Evolutionary conservation across 2,113 vertebrate species (phyloP).

Genomic region (Hypocryptadius cinnamomeus): DNA sequence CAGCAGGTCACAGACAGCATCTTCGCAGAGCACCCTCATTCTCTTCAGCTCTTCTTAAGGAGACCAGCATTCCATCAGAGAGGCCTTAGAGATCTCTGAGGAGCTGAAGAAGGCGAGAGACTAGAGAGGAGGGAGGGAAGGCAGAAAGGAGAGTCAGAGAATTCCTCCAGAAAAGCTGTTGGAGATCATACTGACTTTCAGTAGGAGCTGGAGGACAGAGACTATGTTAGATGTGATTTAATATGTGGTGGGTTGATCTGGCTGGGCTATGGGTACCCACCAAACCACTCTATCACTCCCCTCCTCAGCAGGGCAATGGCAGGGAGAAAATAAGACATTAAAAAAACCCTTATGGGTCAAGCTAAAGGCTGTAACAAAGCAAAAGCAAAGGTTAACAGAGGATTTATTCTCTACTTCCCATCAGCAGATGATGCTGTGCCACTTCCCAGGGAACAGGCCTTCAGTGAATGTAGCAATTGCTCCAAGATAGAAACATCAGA

Average conservation of each 20-base stretch:
- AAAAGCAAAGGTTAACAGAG: background rate
- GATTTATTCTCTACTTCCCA: background rate
- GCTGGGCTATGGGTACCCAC: background rate
- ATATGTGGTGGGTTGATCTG: background rate
- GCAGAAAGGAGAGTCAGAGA: background rate
- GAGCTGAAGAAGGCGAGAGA: background rate
- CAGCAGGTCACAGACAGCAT: background rate
- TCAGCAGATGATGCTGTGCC: background rate
- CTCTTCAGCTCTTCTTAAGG: background rate
- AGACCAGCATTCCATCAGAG: background rate
- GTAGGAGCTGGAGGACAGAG: background rate
- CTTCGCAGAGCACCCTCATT: background rate
- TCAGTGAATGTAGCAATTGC: fast-evolving
- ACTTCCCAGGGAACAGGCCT: background rate
- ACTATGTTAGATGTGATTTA: background rate
- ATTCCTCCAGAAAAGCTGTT: background rate
- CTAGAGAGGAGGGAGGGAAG: background rate
- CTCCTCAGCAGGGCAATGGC: background rate
- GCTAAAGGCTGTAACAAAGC: background rate
- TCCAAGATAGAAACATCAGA: background rate
- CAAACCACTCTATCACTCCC: background rate
- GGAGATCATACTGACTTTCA: background rate
- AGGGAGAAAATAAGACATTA: background rate
- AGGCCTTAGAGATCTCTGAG: background rate
- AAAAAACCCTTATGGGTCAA: background rate